Evolutionary conservation across 2,797 vertebrate genomes (phyloP).

Genomic region (Sebastes minor): DNA sequence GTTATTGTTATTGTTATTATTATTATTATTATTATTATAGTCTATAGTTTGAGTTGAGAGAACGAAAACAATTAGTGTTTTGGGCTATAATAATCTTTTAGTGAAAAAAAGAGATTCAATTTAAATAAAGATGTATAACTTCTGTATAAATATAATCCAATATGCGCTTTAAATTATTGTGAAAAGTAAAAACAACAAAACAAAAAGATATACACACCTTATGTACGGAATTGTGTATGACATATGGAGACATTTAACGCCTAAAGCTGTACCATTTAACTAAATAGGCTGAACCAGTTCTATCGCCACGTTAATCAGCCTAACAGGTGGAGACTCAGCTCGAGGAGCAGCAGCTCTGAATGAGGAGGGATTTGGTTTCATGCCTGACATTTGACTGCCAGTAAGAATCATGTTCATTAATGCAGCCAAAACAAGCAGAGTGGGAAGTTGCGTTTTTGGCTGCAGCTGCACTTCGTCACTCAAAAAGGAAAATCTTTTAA

Average conservation of each 20-base stretch:
- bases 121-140: neutral
- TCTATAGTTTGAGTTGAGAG: neutral
- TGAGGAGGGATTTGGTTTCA: constrained; percentile 8
- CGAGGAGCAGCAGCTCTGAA: neutral
- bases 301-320: neutral
- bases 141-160: neutral
- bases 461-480: neutral
- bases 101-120: neutral
- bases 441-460: neutral
- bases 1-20: accelerated
- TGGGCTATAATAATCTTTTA: neutral
- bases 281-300: neutral
- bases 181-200: neutral
- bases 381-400: constrained; percentile 33
- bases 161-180: no score
- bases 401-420: constrained; percentile 16
- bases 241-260: neutral
- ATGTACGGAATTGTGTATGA: neutral
- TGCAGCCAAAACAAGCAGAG: constrained; percentile 15
- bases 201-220: neutral
- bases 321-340: constrained; percentile 13
- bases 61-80: neutral
- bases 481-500: neutral
- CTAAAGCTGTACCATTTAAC: no score
- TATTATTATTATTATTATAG: no score